Evolutionary conservation across 1,140 invertebrate genomes (phyloP).

Genomic region (Psix sp.): DNA sequence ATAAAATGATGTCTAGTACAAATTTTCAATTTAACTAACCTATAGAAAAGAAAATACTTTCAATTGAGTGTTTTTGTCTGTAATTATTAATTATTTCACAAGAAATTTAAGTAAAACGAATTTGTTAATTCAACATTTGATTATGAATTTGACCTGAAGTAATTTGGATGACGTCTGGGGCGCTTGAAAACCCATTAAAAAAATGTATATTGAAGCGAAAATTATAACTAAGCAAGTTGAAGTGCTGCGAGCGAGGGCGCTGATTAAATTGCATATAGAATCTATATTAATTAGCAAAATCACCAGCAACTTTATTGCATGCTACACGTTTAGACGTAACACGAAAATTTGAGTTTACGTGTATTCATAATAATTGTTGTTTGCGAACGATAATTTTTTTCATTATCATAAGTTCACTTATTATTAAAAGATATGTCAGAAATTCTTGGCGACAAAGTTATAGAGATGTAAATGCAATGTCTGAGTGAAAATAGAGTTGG

Average conservation of each 20-base stretch:
- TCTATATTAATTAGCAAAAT: constrained; percentile 32
- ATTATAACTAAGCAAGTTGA: neutral
- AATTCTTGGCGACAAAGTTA: constrained; percentile 7
- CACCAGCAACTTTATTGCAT: constrained; percentile 10
- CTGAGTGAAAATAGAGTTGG: too few relatives aligned
- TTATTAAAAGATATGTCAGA: neutral
- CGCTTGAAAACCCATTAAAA: too few relatives aligned
- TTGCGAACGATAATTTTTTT: constrained; percentile 13
- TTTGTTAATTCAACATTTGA: too few relatives aligned
- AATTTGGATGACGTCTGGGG: neutral
- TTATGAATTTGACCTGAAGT: too few relatives aligned
- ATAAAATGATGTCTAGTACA: too few relatives aligned
- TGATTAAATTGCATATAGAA: constrained; percentile 34
- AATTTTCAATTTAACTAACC: too few relatives aligned
- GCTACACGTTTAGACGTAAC: constrained; percentile 10
- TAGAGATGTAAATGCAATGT: neutral
- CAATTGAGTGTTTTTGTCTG: too few relatives aligned
- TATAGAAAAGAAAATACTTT: too few relatives aligned
- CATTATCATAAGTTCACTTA: constrained; percentile 7
- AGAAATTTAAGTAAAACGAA: too few relatives aligned
- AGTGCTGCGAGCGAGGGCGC: neutral
- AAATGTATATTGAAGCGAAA: neutral
- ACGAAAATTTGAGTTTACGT: constrained; percentile 14
- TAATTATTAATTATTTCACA: too few relatives aligned
- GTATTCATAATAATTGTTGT: too few relatives aligned